phyloP scores from a whole-genome alignment of 2,113 vertebrate genomes.

The Onychorhynchus coronatus region DNA sequence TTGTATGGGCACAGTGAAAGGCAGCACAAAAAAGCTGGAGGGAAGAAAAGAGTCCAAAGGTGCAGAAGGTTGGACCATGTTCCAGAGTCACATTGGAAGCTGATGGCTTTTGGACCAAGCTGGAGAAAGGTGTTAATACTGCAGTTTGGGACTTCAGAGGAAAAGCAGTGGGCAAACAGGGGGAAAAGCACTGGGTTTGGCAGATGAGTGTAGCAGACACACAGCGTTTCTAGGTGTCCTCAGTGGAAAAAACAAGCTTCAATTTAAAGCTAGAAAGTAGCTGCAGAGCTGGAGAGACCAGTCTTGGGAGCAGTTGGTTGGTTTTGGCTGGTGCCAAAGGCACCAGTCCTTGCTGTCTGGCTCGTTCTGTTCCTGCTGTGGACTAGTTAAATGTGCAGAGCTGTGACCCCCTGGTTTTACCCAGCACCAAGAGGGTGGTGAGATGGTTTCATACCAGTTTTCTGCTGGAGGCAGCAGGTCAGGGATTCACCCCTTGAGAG shows the following conservation, averaged over 20 bases:
- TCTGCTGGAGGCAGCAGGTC: not conserved
- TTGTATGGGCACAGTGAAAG: not conserved
- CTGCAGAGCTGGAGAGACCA: not conserved
- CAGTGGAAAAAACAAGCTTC: not conserved
- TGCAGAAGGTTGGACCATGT: not conserved
- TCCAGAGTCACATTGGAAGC: accelerated
- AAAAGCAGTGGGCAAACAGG: not conserved
- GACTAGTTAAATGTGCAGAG: not conserved
- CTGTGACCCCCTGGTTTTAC: not conserved
- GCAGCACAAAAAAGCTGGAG: not conserved
- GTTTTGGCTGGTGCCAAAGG: not conserved
- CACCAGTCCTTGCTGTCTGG: not conserved
- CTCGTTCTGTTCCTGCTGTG: not conserved
- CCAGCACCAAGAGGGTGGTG: not conserved
- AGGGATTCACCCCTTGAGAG: not conserved
- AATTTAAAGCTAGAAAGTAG: not conserved
- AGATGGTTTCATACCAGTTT: not conserved
- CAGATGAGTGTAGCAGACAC: not conserved
- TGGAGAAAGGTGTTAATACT: not conserved
- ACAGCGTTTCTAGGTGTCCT: not conserved
- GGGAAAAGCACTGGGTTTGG: not conserved
- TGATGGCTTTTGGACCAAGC: not conserved
- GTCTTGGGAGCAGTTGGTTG: not conserved
- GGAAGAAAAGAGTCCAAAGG: not conserved
- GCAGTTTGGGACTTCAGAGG: not conserved